A percentile compares a stretch with the other conserved stretches of the same genome.
These are phyloP conservation scores for Pegoplata infirma DNA, from an alignment of 2,888 invertebrate genomes.

Conservation along the genomic window DNA sequence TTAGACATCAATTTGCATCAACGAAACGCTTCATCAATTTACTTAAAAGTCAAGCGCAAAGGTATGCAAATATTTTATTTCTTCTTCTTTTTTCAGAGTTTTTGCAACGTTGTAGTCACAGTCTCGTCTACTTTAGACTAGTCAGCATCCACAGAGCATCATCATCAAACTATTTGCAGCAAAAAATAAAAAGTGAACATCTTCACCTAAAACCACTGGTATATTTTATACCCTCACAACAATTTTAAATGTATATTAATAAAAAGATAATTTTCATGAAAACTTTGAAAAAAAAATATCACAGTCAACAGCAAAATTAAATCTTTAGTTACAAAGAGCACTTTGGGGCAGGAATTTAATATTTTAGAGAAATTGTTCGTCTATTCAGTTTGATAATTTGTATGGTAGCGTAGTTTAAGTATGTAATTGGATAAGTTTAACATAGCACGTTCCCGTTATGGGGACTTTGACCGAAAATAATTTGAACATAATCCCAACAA, in stretches of 20 bases:
- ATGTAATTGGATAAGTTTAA: no score
- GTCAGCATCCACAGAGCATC: conserved; percentile 24
- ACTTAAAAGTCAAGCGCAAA: conserved; percentile 62
- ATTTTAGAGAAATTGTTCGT: neutral
- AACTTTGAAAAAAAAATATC: neutral
- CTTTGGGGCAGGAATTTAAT: neutral
- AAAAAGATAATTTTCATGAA: conserved; percentile 41
- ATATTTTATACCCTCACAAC: conserved; percentile 5
- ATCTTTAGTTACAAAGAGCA: neutral
- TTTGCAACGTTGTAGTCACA: neutral
- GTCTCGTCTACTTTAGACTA: conserved; percentile 46
- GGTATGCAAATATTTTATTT: conserved; percentile 53
- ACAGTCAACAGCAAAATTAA: neutral
- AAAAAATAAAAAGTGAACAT: conserved; percentile 4
- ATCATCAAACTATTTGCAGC: conserved; percentile 19
- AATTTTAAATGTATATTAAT: conserved; percentile 1
- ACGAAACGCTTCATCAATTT: conserved; percentile 74
- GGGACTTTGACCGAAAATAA: no score
- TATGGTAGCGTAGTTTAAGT: no score
- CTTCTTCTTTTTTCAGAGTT: neutral
- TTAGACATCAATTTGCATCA: conserved; percentile 74
- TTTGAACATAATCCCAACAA: no score
- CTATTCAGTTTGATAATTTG: no score
- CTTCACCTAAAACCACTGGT: conserved; percentile 29
- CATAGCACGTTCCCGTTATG: no score